phyloP scores from a whole-genome alignment of 2,113 vertebrate genomes.

The Vidua chalybeata region DNA sequence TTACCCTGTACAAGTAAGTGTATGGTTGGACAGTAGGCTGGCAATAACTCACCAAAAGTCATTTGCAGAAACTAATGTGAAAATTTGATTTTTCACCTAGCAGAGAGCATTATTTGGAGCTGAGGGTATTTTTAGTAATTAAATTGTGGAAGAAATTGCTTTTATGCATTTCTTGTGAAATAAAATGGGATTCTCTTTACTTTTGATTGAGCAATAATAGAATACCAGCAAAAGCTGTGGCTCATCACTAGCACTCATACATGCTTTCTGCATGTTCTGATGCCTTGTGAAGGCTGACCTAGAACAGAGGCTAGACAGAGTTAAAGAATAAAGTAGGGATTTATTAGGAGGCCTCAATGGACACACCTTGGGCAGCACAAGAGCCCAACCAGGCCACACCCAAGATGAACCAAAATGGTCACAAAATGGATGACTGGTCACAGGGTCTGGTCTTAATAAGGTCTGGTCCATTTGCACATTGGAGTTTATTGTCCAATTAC shows the following conservation, averaged over 20 bases:
- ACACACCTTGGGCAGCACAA: background rate
- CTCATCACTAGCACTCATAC: background rate
- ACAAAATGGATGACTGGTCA: accelerated
- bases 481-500: background rate
- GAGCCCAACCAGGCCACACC: background rate
- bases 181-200: background rate
- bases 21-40: background rate
- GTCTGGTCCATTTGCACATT: background rate
- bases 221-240: background rate
- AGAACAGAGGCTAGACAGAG: background rate
- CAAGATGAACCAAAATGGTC: background rate
- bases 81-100: background rate
- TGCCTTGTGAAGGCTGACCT: background rate
- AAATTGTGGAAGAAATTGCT: background rate
- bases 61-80: background rate
- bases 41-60: background rate
- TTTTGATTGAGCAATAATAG: background rate
- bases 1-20: background rate
- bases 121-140: accelerated
- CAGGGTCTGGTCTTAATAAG: background rate
- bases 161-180: background rate
- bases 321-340: background rate
- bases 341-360: background rate
- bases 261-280: background rate
- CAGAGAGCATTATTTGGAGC: background rate